Base-by-base conservation (phyloP, 2,113 vertebrate species). In the Lichenostomus cassidix region DNA sequence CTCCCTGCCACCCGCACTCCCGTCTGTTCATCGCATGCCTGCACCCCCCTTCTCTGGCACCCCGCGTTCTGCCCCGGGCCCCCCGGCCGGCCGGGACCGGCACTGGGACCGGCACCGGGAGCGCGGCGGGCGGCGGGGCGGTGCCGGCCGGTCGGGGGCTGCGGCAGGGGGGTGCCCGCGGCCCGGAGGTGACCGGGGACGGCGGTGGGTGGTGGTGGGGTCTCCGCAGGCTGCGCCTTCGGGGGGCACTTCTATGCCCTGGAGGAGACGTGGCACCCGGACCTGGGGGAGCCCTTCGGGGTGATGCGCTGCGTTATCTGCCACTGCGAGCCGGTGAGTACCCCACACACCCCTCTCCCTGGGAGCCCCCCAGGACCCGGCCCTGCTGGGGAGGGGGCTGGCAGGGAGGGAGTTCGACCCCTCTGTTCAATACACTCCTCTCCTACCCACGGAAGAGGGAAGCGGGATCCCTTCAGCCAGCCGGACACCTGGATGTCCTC, bases 251-350 rank as follows among this genome's bases (percentile, higher is more conserved):
- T 98, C 90, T 99, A 99, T 71, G 98, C 98, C 19, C 96, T 99
- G 97, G 99, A 99, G 64, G 99, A 99, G 95, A 98, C 98, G 35
- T 99, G 99, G 99, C 99, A 99, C 95, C 99, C 99, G 69, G 99
- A 99, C 83, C 97, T 99, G 22, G 99, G 99, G 41, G 99, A 99
- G 84, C 99, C 99, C 23, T 99, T 99, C 42, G 99, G 99, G 39
- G 96, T 99, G 91, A 99, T 99, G 99, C 98, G 98, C 97, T 99
- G 99, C 17, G 98, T 99, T 79, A 97, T 99, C 96, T 99, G 99
- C 94, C 94, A 98, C 96, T 99, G 99, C 29, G 99, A 99, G 81
- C 96, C 98, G 77, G 99, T 99, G 96, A 98, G 98, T 97, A 74
- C 29, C 28, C 35, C 29, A 10, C 16, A 41, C 33, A 41, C 37